phyloP scores from a whole-genome alignment of 2,797 vertebrate species.

The Esox masquinongy region DNA sequence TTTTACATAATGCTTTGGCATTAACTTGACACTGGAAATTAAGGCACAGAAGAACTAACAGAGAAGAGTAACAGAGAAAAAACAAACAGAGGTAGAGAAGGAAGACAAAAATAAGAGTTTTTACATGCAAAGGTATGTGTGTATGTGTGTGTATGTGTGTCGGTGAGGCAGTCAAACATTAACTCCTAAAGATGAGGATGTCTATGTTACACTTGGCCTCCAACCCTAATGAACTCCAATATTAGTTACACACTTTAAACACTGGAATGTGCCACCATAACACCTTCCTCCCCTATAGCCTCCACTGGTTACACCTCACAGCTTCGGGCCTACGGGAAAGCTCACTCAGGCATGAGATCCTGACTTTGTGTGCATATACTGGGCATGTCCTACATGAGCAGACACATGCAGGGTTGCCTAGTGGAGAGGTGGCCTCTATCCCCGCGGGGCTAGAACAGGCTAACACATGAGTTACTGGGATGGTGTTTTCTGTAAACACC shows the following conservation, averaged over 20 bases:
- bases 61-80: slow-evolving; percentile 32
- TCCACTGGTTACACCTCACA: slow-evolving; percentile 32
- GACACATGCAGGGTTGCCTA: slow-evolving; percentile 56
- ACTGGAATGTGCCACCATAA: slow-evolving; percentile 66
- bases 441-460: slow-evolving; percentile 57
- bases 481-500: slow-evolving; percentile 67
- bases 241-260: slow-evolving; percentile 62
- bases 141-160: not conserved
- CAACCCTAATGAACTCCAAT: slow-evolving; percentile 54
- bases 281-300: slow-evolving; percentile 50
- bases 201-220: slow-evolving; percentile 22
- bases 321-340: slow-evolving; percentile 47
- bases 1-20: not conserved
- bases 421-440: slow-evolving; percentile 61
- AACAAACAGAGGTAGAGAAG: slow-evolving; percentile 31
- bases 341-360: slow-evolving; percentile 60
- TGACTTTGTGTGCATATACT: slow-evolving; percentile 40
- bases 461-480: slow-evolving; percentile 59
- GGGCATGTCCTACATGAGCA: slow-evolving; percentile 69
- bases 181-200: slow-evolving; percentile 38
- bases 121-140: slow-evolving; percentile 9
- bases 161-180: slow-evolving; percentile 14
- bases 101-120: not conserved
- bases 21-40: slow-evolving; percentile 1
- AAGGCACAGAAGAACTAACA: not conserved